phyloP scores from a whole-genome alignment of 92 coral and sea anemone species.

The Blastomussa wellsi region DNA sequence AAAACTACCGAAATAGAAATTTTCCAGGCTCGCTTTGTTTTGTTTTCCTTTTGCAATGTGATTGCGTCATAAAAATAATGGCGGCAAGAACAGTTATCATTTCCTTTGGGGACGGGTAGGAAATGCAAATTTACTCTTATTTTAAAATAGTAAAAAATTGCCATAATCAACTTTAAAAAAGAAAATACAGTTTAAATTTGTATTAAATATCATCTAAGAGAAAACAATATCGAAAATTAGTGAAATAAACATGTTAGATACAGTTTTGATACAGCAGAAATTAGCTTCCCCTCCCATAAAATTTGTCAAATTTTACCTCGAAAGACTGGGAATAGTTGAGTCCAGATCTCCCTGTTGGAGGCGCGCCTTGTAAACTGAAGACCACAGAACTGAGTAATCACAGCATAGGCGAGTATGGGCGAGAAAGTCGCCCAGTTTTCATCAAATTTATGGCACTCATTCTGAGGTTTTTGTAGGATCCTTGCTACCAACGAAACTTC shows the following conservation, averaged over 20 bases:
- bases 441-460: conserved; percentile 13
- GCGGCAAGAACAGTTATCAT: background rate
- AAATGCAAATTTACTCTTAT: too few relatives aligned
- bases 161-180: background rate
- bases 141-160: background rate
- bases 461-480: background rate
- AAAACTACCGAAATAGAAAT: background rate
- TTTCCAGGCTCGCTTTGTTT: background rate
- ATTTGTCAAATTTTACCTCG: background rate
- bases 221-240: background rate
- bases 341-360: conserved; percentile 30
- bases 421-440: background rate
- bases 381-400: background rate
- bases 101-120: background rate
- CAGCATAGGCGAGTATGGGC: background rate
- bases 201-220: background rate
- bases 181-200: background rate
- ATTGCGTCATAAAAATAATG: conserved; percentile 47
- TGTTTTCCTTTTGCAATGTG: conserved; percentile 29
- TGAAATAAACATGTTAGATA: background rate
- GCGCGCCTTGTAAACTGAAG: conserved; percentile 41
- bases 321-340: conserved; percentile 1
- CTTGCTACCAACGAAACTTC: conserved; percentile 24
- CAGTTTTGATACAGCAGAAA: background rate
- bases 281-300: conserved; percentile 1